Base-by-base conservation (phyloP, 2,888 invertebrate genomes). In the Luperina nickerlii region DNA sequence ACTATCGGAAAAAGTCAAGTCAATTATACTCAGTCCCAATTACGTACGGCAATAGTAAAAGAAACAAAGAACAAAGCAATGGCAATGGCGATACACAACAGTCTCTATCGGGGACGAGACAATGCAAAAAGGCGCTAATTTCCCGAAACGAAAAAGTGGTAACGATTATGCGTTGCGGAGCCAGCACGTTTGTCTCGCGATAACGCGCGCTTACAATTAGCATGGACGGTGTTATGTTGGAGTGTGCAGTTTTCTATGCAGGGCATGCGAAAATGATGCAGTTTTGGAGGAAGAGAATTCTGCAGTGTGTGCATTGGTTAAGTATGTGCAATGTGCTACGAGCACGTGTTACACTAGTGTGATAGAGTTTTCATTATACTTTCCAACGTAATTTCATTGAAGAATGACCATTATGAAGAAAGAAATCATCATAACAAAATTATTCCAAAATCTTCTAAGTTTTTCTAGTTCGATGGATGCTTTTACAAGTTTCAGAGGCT, bases 41-140 rank as follows among this genome's bases (percentile, higher is more conserved):
- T 90, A 90, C 83, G 81, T 89, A 81, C 78, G 70, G 81, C 81
- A 78, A 87, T 84, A 84, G 65, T 73, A 83, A 88, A 91, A 90
- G 79, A 81, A 88, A 90, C 88, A 85, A 86, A 86, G 75, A 84
- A 89, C 89, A 85, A 71, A 65, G 88, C 87, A 84, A 87, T 86
- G 82, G 90, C 91, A 91, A 92, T 90, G 89, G 89, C 91, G 86
- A 92, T 92, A 90, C 88, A 90, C 90, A 90, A 91, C 92, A 90
- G 90, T 91, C 89, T 90, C 93, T 92, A 94, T 93, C 92, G 91
- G 83, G 94, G 95, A 94, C 92, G 95, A 92, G 93, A 93, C 94
- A 91, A 95, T 96, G 96, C 96, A 96, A 97, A 97, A 97, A 97
- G 96, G 95, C 96, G 96, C 96, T 97, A 96, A 97, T 97, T 95